These are phyloP conservation scores for Neosilurus mollespiculum DNA, from an alignment of 2,797 vertebrate species.

Conservation along the genomic window DNA sequence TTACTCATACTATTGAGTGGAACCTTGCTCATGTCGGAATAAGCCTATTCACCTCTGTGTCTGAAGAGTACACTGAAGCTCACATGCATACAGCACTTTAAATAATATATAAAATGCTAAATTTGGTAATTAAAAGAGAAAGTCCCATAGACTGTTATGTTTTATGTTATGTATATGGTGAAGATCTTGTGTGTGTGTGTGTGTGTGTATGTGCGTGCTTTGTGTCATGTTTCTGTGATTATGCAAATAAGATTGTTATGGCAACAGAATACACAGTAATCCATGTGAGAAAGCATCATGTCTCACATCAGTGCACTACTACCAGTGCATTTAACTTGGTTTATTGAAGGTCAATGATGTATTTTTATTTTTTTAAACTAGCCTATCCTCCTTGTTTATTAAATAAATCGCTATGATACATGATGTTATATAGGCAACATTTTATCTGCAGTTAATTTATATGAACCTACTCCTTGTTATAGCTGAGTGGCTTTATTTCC, in stretches of 20 bases:
- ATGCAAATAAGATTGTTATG: not conserved
- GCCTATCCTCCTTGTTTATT: not conserved
- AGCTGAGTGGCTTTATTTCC: conserved; percentile 27
- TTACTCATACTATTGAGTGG: not conserved
- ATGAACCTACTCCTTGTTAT: not conserved
- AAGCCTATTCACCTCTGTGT: not conserved
- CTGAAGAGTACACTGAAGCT: not conserved
- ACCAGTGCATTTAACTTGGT: not conserved
- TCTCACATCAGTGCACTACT: not conserved
- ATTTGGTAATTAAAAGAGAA: not conserved
- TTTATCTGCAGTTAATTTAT: conserved; percentile 8
- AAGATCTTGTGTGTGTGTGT: not conserved
- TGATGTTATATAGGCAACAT: not conserved
- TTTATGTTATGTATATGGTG: not conserved
- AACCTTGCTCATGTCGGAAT: not conserved
- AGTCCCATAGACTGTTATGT: not conserved
- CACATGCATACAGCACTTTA: not conserved
- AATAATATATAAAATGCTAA: not conserved
- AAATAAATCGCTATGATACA: not conserved
- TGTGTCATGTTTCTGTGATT: not conserved
- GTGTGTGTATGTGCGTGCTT: not conserved
- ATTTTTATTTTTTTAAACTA: not conserved
- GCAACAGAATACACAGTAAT: not conserved
- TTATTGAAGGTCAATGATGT: not conserved
- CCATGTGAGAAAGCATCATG: not conserved